These are phyloP conservation scores for Babylonia areolata DNA, from an alignment of 1,140 invertebrate species.

Conservation along the genomic window DNA sequence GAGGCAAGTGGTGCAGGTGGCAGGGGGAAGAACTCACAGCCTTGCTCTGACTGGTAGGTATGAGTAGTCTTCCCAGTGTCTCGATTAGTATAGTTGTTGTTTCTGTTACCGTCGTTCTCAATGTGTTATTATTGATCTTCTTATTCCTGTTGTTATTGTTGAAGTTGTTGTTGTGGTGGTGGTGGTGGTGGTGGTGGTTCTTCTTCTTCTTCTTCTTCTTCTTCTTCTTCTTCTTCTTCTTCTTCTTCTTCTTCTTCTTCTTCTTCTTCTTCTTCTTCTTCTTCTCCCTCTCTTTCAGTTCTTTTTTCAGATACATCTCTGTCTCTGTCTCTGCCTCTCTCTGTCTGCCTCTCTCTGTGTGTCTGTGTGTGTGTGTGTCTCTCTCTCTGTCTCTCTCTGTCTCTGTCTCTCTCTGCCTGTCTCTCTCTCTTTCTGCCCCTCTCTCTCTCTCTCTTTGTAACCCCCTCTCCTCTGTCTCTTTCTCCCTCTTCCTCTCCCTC, in stretches of 20 bases:
- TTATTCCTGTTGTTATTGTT: not conserved
- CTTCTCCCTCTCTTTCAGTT: not conserved
- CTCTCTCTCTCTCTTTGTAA: not conserved
- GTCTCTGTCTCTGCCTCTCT: not conserved
- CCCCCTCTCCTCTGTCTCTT: not conserved
- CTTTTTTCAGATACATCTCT: not conserved
- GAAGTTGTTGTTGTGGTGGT: not conserved
- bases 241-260: too few relatives aligned
- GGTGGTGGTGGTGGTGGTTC: not conserved
- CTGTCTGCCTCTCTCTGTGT: not conserved
- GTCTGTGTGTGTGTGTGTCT: not conserved
- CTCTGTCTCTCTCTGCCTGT: not conserved
- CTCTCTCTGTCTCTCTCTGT: slow-evolving; percentile 13
- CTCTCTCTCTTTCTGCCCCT: not conserved
- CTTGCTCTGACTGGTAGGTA: slow-evolving; percentile 53
- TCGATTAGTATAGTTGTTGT: not conserved
- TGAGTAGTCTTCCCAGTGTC: not conserved
- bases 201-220: not conserved
- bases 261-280: not conserved
- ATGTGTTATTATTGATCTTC: not conserved
- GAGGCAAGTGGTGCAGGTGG: slow-evolving; percentile 42
- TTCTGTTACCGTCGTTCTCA: not conserved
- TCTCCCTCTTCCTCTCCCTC: not conserved
- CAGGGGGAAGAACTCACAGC: slow-evolving; percentile 55
- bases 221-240: too few relatives aligned